phyloP scores from a whole-genome alignment of 2,113 vertebrate species.

The Echinops telfairi region DNA sequence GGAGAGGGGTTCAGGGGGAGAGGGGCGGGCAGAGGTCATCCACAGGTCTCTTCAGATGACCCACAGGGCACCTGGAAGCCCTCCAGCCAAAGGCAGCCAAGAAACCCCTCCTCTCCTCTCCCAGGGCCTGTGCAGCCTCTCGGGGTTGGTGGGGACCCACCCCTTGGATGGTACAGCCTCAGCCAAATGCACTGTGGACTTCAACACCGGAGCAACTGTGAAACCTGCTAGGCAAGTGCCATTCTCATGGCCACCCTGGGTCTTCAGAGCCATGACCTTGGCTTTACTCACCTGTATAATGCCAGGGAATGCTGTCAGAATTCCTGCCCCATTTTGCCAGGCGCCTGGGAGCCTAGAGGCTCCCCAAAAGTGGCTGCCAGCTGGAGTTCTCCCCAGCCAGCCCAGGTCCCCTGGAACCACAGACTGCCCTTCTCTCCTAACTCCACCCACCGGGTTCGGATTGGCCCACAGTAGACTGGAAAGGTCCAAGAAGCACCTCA shows the following conservation, averaged over 20 bases:
- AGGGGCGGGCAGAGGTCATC: too few relatives aligned
- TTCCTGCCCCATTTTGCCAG: neutral
- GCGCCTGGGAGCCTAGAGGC: too few relatives aligned
- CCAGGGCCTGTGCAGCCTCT: neutral
- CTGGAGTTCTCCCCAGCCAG: too few relatives aligned
- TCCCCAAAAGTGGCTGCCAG: neutral
- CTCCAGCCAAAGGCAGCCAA: neutral
- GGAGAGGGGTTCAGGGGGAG: too few relatives aligned
- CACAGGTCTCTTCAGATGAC: rapidly evolving
- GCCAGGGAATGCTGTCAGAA: neutral
- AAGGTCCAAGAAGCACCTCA: slow-evolving; percentile 38
- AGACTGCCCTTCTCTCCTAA: neutral
- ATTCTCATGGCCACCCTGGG: neutral
- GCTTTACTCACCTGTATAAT: neutral
- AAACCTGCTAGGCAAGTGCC: too few relatives aligned
- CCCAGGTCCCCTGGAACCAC: neutral
- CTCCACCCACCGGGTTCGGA: neutral
- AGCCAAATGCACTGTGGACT: neutral
- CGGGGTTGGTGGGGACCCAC: neutral
- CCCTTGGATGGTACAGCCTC: rapidly evolving
- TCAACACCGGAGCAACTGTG: neutral
- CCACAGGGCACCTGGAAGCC: neutral
- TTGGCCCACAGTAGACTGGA: neutral
- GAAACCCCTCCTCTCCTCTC: neutral
- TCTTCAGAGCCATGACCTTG: neutral